Base-by-base conservation (phyloP, 92 coral and sea anemone species). In the Epizoanthus ramosus region DNA sequence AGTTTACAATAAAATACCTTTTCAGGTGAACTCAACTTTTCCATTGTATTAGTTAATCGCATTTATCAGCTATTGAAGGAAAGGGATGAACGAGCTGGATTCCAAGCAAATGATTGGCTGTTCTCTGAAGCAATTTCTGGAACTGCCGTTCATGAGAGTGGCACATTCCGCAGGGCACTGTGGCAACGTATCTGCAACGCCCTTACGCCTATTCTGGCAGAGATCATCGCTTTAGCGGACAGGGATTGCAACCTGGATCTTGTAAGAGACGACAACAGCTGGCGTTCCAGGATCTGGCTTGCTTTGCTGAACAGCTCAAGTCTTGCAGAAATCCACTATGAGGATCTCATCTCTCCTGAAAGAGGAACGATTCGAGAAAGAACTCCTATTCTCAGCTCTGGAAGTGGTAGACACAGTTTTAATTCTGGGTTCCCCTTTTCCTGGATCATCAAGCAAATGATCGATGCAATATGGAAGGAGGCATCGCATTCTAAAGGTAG, bases 91-190 rank as follows among this genome's bases (percentile, higher is more conserved):
- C 65, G 37, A 52, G 19, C 75, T 21, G 59, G 69, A 7, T 69
- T 63, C 13, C 77, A 43, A 63, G 93, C 87, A 57, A 73, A 43
- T 18, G 52, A 89, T 19, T 93, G 98, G 98, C 79, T 91, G 37
- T 87, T 60, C 43, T 54, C 61, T 6, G 98, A 91, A 52, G 98
- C 95, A 19, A 61, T 89, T 24, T 85, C 81, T 41, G 87, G 84
- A 2, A 88, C 91, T 24, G 79, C 72, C 39, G 68, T 89, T 31
- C 90, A 91, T 8, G 98, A 93, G 67, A 86, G 85, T 24, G 95
- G 98, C 33, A 93, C 95, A 31, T 93, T 91, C 68, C 85, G 91
- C 63, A 93, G 91, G 74, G 98, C 94, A 19, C 80, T 89, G 31
- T 90, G 89, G 93, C 88, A 81, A 50, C 87, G 88, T 39, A 81